Percentiles rank a stretch among this genome's conserved stretches.
Evolutionary conservation across 2,113 vertebrate genomes (phyloP).

Genomic region (Nothoprocta pentlandii): DNA sequence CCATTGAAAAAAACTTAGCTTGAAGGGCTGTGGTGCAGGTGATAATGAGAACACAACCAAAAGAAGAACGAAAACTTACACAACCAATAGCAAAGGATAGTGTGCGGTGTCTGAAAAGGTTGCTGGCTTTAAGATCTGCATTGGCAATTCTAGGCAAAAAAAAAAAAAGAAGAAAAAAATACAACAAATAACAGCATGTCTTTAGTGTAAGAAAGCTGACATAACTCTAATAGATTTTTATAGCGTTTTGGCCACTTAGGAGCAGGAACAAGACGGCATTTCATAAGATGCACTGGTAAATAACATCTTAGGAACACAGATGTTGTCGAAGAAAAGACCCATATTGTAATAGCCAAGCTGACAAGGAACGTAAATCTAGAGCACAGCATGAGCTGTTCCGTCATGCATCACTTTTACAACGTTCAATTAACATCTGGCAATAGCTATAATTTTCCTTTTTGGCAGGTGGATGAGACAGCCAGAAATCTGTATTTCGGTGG

Average conservation of each 20-base stretch:
- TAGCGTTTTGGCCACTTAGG: not conserved
- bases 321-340: slow-evolving; percentile 4
- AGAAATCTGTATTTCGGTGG: slow-evolving; percentile 17
- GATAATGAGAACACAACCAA: not conserved
- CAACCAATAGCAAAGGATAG: slow-evolving; percentile 92
- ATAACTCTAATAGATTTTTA: not conserved
- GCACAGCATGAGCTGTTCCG: not conserved
- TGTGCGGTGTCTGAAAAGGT: slow-evolving; percentile 84
- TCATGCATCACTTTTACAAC: slow-evolving; percentile 23
- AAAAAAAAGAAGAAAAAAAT: not conserved
- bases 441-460: slow-evolving; percentile 54
- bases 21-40: not conserved
- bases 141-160: slow-evolving; percentile 81
- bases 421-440: slow-evolving; percentile 57
- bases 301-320: slow-evolving; percentile 36
- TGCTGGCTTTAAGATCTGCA: slow-evolving; percentile 95
- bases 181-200: not conserved
- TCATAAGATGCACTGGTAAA: slow-evolving; percentile 14
- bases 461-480: slow-evolving; percentile 20
- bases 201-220: not conserved
- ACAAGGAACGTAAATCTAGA: not conserved
- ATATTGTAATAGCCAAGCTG: not conserved
- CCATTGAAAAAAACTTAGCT: not conserved
- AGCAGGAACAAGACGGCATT: not conserved
- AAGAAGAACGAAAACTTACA: slow-evolving; percentile 81